These are phyloP conservation scores for Dicerorhinus sumatrensis DNA, from an alignment of 2,113 vertebrate species.

Conservation along the genomic window DNA sequence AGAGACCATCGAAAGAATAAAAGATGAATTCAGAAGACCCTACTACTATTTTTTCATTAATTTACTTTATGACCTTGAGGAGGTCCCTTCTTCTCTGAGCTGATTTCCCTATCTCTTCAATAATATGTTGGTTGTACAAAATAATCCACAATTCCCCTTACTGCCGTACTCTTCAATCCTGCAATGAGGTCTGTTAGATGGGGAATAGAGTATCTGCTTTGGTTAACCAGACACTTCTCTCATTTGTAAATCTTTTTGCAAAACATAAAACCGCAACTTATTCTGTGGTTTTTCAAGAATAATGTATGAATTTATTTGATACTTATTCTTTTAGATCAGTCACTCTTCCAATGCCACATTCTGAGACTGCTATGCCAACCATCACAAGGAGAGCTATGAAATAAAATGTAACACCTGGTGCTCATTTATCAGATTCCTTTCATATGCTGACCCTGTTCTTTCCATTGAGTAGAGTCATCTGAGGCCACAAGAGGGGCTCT, in stretches of 20 bases:
- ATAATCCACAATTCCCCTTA: background rate
- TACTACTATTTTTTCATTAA: background rate
- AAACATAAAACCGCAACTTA: background rate
- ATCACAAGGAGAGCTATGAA: background rate
- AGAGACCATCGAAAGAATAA: background rate
- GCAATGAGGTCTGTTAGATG: background rate
- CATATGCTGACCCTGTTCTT: background rate
- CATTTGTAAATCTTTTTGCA: background rate
- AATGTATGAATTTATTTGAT: background rate
- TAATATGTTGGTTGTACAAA: background rate
- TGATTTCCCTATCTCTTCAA: background rate
- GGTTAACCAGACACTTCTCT: background rate
- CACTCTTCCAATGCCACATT: background rate
- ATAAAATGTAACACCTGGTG: background rate
- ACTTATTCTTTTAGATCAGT: background rate
- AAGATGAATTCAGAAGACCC: background rate
- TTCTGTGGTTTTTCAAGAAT: background rate
- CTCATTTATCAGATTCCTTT: background rate
- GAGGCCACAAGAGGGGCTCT: background rate
- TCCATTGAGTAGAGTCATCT: background rate
- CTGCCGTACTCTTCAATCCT: background rate
- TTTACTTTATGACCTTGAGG: background rate
- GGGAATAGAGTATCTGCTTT: background rate
- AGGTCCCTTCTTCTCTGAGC: background rate
- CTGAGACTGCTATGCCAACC: background rate